Conservation (phyloP, 2,113 vertebrate genomes). For the Chiloscyllium plagiosum region DNA sequence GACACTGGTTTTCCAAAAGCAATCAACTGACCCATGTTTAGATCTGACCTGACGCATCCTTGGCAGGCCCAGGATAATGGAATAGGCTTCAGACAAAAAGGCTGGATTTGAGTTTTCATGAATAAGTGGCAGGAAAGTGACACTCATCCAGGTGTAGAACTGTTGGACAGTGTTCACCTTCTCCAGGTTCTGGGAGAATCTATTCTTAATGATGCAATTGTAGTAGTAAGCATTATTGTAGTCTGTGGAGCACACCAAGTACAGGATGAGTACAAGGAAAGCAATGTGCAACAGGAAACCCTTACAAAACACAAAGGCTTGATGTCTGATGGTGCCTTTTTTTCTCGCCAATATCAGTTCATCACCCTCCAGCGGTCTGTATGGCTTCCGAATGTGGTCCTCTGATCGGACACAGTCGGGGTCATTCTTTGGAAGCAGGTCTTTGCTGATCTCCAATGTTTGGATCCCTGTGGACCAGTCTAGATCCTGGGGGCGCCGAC, state of each 20-base stretch:
- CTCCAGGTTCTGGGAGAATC: slow-evolving; percentile 45
- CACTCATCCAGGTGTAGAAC: slow-evolving; percentile 47
- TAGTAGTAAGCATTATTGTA: slow-evolving; percentile 45
- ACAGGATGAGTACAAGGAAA: slow-evolving; percentile 48
- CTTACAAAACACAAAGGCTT: slow-evolving; percentile 43
- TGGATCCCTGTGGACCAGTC: slow-evolving; percentile 44
- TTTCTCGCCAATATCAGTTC: slow-evolving; percentile 46
- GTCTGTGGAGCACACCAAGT: slow-evolving; percentile 2
- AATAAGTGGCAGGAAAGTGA: slow-evolving; percentile 46
- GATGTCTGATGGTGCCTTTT: slow-evolving; percentile 40
- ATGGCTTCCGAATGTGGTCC: slow-evolving; percentile 40
- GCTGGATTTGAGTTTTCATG: slow-evolving; percentile 46
- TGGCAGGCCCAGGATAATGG: slow-evolving; percentile 54
- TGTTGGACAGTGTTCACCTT: slow-evolving; percentile 39
- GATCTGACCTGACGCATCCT: slow-evolving; percentile 55
- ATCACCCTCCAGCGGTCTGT: slow-evolving; percentile 46
- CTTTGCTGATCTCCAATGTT: slow-evolving; percentile 40
- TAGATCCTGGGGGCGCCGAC: slow-evolving; percentile 47
- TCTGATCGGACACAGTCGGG: neutral
- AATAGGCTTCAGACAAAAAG: slow-evolving; percentile 45
- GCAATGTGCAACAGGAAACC: slow-evolving; percentile 41
- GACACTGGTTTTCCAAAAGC: slow-evolving; percentile 39
- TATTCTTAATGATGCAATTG: slow-evolving; percentile 41
- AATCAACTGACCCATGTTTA: slow-evolving; percentile 23
- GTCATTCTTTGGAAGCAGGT: rapidly evolving